These are phyloP conservation scores for Sitta carolinensis DNA, from an alignment of 2,797 vertebrate genomes.

Conservation along the genomic window DNA sequence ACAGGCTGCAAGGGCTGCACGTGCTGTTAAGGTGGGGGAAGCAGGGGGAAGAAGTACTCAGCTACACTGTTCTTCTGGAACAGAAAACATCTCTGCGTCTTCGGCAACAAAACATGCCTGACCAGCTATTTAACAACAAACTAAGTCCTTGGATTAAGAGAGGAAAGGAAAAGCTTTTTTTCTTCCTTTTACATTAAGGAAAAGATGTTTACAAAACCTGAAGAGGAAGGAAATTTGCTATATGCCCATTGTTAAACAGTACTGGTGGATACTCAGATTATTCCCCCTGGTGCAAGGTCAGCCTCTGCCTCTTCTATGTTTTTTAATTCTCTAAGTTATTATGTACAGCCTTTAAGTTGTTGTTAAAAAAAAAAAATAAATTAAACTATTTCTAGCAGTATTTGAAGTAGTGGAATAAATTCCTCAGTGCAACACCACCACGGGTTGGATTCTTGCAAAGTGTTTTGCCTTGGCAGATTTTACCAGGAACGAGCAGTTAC, in stretches of 20 bases:
- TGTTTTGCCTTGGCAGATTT: not conserved
- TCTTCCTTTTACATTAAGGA: slow-evolving; percentile 29
- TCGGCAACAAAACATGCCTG: not conserved
- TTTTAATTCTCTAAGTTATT: not conserved
- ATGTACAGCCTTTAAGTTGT: not conserved
- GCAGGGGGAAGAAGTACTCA: not conserved
- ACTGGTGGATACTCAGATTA: not conserved
- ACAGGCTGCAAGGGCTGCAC: not conserved
- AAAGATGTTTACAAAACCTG: slow-evolving; percentile 21
- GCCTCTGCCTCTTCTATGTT: not conserved
- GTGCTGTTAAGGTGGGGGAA: not conserved
- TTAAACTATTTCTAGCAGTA: not conserved
- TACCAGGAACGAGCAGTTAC: fast-evolving
- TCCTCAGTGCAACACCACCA: not conserved
- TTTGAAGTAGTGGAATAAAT: not conserved
- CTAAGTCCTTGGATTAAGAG: not conserved
- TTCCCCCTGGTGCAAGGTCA: not conserved
- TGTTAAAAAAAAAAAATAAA: not conserved
- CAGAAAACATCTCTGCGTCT: not conserved
- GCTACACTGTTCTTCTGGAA: not conserved
- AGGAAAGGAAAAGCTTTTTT: not conserved
- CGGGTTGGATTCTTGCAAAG: not conserved
- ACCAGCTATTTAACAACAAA: not conserved
- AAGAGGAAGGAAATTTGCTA: slow-evolving; percentile 36
- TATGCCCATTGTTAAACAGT: slow-evolving; percentile 35